Evolutionary conservation across 2,888 invertebrate genomes (phyloP).

Genomic region (Beris chalybata): DNA sequence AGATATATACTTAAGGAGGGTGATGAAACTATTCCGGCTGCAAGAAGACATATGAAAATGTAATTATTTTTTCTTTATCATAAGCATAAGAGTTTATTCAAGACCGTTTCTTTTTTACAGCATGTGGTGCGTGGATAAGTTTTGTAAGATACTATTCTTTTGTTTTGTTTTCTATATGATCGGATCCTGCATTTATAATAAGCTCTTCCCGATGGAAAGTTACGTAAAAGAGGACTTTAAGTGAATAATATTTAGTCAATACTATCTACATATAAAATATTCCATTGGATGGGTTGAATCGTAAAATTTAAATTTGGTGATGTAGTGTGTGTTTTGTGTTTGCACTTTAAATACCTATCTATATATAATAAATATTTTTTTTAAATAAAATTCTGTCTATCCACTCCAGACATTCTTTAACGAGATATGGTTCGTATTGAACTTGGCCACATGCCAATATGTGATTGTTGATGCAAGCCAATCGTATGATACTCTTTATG

Average conservation of each 20-base stretch:
- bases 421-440: too few species aligned
- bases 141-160: constrained; percentile 70
- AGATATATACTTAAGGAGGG: constrained; percentile 80
- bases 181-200: constrained; percentile 44
- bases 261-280: neutral
- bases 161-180: constrained; percentile 61
- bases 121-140: constrained; percentile 82
- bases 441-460: too few species aligned
- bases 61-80: constrained; percentile 58
- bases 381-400: too few species aligned
- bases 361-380: too few species aligned
- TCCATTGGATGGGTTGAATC: neutral
- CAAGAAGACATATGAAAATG: constrained; percentile 78
- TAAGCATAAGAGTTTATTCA: neutral
- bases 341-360: too few species aligned
- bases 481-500: too few species aligned
- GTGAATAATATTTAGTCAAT: too few species aligned
- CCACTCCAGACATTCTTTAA: too few species aligned
- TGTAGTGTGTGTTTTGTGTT: neutral
- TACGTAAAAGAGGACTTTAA: neutral
- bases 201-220: constrained; percentile 41
- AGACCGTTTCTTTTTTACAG: constrained; percentile 60
- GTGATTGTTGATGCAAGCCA: too few species aligned
- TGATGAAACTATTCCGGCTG: constrained; percentile 78
- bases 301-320: constrained; percentile 14